Evolutionary conservation across 2,888 invertebrate genomes (phyloP).

Genomic region (Ypsolopha scabrella): DNA sequence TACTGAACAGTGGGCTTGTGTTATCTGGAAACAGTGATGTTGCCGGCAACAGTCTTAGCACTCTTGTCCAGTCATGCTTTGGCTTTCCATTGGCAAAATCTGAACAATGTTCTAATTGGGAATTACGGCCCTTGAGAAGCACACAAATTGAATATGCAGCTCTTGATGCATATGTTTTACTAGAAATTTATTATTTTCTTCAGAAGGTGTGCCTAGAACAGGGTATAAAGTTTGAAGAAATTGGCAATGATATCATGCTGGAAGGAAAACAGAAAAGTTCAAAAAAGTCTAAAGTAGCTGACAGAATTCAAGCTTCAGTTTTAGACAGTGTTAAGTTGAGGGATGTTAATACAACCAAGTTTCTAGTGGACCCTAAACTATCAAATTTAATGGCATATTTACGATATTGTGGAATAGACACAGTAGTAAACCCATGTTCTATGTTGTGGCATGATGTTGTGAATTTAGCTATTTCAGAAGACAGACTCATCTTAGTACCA

Average conservation of each 20-base stretch:
- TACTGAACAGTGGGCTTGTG: slow-evolving; percentile 37
- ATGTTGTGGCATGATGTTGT: slow-evolving; percentile 53
- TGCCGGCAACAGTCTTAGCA: slow-evolving; percentile 77
- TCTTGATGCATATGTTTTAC: slow-evolving; percentile 87
- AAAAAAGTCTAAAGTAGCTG: slow-evolving; percentile 42
- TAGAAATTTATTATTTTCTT: slow-evolving; percentile 82
- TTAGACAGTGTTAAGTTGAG: slow-evolving; percentile 15
- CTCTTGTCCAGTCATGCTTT: slow-evolving; percentile 80
- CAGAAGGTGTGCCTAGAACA: slow-evolving; percentile 49
- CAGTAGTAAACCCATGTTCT: slow-evolving; percentile 73
- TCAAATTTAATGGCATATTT: slow-evolving; percentile 39
- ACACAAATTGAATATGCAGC: slow-evolving; percentile 89
- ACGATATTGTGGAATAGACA: slow-evolving; percentile 67
- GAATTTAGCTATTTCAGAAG: slow-evolving; percentile 46
- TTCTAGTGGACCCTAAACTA: slow-evolving; percentile 41
- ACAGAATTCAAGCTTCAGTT: slow-evolving; percentile 21
- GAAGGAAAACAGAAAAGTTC: slow-evolving; percentile 59
- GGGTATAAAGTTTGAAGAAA: slow-evolving; percentile 73
- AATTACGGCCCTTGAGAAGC: slow-evolving; percentile 81
- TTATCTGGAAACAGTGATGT: slow-evolving; percentile 50
- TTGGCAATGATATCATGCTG: slow-evolving; percentile 71
- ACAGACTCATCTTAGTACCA: slow-evolving; percentile 35
- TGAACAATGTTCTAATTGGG: slow-evolving; percentile 95
- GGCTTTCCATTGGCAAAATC: slow-evolving; percentile 84
- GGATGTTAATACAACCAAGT: slow-evolving; percentile 32